Conservation (phyloP, 1,140 invertebrate species). For the roundworm (Caenorhabditis elegans) region DNA sequence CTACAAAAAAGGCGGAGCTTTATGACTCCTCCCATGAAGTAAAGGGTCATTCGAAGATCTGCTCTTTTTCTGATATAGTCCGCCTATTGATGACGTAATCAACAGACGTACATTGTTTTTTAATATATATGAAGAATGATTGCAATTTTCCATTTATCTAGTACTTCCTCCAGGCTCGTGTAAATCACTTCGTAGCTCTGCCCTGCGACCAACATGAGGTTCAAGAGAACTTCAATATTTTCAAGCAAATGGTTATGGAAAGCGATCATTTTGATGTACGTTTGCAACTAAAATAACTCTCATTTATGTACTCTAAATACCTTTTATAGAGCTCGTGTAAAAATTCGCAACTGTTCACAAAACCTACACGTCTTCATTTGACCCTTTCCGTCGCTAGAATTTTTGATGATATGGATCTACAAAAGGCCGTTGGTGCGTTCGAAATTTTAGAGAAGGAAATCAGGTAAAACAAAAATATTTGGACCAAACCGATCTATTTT, state of each 20-base stretch:
- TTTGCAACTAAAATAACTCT: neutral
- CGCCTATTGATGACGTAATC: too few species aligned
- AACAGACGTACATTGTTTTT: too few species aligned
- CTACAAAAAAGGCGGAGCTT: too few species aligned
- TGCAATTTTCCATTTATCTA: too few species aligned
- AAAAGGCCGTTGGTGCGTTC: neutral
- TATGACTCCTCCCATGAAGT: too few species aligned
- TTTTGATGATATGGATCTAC: neutral
- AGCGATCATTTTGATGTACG: neutral
- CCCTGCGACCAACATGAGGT: slow-evolving; percentile 10
- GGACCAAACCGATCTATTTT: neutral
- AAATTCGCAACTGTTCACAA: neutral
- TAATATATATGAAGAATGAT: too few species aligned
- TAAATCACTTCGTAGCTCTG: slow-evolving; percentile 4
- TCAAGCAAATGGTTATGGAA: neutral
- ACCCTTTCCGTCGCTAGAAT: neutral
- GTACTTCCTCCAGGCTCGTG: neutral
- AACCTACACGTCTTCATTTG: neutral
- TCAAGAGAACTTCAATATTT: neutral
- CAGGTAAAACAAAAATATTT: neutral
- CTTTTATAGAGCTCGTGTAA: neutral
- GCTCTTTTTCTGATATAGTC: too few species aligned
- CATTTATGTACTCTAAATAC: neutral
- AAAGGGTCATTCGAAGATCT: too few species aligned
- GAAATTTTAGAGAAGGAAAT: neutral